These are phyloP conservation scores for Mobula birostris DNA, from an alignment of 2,113 vertebrate genomes.

Conservation along the genomic window DNA sequence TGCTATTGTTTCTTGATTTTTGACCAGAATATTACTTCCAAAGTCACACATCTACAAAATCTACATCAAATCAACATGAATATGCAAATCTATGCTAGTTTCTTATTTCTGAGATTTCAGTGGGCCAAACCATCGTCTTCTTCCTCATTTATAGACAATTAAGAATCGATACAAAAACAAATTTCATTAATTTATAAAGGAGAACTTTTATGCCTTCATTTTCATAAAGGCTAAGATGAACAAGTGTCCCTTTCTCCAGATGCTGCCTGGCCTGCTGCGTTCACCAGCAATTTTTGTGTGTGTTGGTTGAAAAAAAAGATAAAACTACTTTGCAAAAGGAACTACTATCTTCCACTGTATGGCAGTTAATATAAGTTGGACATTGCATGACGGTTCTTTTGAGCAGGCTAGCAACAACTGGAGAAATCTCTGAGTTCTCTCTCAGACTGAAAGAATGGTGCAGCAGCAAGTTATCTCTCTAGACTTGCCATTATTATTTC, in stretches of 20 bases:
- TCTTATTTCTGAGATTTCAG: background rate
- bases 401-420: background rate
- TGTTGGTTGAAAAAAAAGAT: background rate
- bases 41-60: background rate
- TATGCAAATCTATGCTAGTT: background rate
- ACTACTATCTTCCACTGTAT: background rate
- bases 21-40: background rate
- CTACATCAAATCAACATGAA: background rate
- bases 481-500: background rate
- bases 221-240: background rate
- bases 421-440: background rate
- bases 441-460: background rate
- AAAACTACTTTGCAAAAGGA: background rate
- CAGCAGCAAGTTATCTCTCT: background rate
- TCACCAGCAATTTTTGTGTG: too few species aligned
- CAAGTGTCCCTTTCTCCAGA: too few species aligned
- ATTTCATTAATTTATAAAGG: background rate
- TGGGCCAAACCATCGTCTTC: background rate
- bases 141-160: background rate
- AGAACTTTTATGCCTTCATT: background rate
- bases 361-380: background rate
- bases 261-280: too few species aligned
- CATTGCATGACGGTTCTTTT: background rate
- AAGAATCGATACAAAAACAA: background rate
- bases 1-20: background rate